Base-by-base conservation (phyloP, 2,797 vertebrate species). In the Pangasius larnaudii region DNA sequence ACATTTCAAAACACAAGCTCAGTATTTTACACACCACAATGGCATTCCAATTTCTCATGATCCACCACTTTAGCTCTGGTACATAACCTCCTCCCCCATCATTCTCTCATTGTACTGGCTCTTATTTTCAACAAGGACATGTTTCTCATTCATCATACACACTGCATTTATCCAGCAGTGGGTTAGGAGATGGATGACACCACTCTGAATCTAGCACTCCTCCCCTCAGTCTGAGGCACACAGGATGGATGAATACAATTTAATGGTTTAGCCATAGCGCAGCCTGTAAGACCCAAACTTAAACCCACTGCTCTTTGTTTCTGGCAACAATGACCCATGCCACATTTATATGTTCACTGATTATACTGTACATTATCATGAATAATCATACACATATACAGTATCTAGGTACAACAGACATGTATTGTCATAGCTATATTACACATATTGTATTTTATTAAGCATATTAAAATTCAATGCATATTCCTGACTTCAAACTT, bases 61-160 rank as follows among this genome's bases (percentile, higher is more conserved):
- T 85, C 67, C 69, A 89, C 86, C 80, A 67, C 75, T 80, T 59
- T 86, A 87, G 87, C 22, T 27, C 24, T 87, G 87, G 78, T 79
- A 77, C 71, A 88, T 88, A 88, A 86, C 87, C 85, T 69, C 88
- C 88, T 61, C 56, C 82, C 87, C 81, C 88, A 90, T 91, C 85
- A 86, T 86, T 90, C 85, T 91, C 79, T 85, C 63, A 75, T 77
- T 86, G 88, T 82, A 87, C 80, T 82, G 84, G 84, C 84, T 88
- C 89, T 90, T 88, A 89, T 91, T 91, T 90, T 91, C 88, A 90
- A 91, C 87, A 92, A 91, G 90, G 90, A 85, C 89, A 85, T 88
- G 83, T 91, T 91, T 89, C 87, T 87, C 88, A 91, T 92, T 92
- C 77, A 92, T 92, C 91, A 92, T 89, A 90, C 59, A 53, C 61